These are phyloP conservation scores for Malacosoma neustria DNA, from an alignment of 2,888 invertebrate species.

Conservation along the genomic window DNA sequence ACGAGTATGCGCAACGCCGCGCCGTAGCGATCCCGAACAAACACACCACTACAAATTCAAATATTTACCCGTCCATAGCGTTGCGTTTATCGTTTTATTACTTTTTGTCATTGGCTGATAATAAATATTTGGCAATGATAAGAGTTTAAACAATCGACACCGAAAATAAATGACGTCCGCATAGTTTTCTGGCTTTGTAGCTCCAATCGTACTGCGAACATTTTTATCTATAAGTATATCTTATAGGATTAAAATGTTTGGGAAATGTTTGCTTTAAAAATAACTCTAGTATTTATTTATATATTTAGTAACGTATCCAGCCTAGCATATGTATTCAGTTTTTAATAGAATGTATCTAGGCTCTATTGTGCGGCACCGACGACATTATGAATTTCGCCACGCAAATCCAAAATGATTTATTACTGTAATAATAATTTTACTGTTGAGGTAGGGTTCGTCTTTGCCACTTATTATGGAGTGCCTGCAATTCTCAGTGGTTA, in stretches of 20 bases:
- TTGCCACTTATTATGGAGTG: constrained; percentile 29
- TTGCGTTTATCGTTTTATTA: background rate
- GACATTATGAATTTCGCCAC: constrained; percentile 24
- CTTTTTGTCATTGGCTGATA: background rate
- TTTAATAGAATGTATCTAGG: background rate
- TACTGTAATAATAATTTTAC: constrained; percentile 53
- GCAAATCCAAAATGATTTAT: constrained; percentile 44
- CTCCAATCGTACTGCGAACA: constrained; percentile 6
- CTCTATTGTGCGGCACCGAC: background rate
- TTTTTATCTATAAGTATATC: background rate
- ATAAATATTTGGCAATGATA: too few species aligned
- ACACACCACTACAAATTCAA: constrained; percentile 9
- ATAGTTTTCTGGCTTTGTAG: background rate
- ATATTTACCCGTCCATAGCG: constrained; percentile 11
- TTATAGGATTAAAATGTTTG: background rate
- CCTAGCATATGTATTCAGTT: background rate
- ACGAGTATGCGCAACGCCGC: constrained; percentile 21
- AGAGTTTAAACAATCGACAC: background rate
- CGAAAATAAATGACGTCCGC: background rate
- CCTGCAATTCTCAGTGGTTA: constrained; percentile 32
- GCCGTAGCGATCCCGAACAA: constrained; percentile 22
- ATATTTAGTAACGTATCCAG: too few species aligned
- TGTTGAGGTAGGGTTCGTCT: constrained; percentile 55
- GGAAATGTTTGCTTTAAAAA: background rate
- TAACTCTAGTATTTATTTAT: background rate